phyloP scores from a whole-genome alignment of 2,888 invertebrate genomes.

The Meiosimyza platycephala region DNA sequence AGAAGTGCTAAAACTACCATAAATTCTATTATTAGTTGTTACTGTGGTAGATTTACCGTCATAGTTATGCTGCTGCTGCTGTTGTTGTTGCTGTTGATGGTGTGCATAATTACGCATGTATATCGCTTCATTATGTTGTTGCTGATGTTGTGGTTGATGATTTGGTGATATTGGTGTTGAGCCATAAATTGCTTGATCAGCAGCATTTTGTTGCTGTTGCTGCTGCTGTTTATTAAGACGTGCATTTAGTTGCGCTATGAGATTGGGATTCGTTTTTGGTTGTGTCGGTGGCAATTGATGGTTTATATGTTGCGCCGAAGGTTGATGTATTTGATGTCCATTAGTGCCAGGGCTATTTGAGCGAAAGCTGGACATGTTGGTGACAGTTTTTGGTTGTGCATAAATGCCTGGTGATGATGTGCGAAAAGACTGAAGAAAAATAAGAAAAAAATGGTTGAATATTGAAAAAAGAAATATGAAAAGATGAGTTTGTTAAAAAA shows the following conservation, averaged over 20 bases:
- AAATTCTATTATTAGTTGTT: conserved; percentile 62
- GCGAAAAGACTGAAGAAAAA: conserved; percentile 61
- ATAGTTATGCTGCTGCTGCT: conserved; percentile 62
- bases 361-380: conserved; percentile 67
- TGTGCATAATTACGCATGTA: conserved; percentile 54
- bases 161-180: conserved; percentile 52
- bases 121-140: conserved; percentile 52
- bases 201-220: conserved; percentile 43
- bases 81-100: conserved; percentile 49
- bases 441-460: conserved; percentile 34
- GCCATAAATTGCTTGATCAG: conserved; percentile 59
- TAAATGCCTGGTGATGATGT: conserved; percentile 66
- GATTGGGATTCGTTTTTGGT: conserved; percentile 65
- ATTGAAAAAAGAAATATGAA: neutral
- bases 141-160: conserved; percentile 50
- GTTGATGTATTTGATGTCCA: conserved; percentile 47
- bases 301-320: conserved; percentile 43
- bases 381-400: conserved; percentile 66
- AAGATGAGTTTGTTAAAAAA: too few relatives aligned
- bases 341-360: conserved; percentile 58
- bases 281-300: conserved; percentile 59
- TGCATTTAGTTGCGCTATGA: conserved; percentile 67
- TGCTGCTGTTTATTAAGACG: conserved; percentile 62
- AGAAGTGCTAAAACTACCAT: conserved; percentile 64
- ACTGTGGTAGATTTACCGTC: conserved; percentile 66